Percentiles rank a stretch among this genome's conserved stretches.
Conservation (phyloP, 2,888 invertebrate genomes). For the Ophion ventricosus region DNA sequence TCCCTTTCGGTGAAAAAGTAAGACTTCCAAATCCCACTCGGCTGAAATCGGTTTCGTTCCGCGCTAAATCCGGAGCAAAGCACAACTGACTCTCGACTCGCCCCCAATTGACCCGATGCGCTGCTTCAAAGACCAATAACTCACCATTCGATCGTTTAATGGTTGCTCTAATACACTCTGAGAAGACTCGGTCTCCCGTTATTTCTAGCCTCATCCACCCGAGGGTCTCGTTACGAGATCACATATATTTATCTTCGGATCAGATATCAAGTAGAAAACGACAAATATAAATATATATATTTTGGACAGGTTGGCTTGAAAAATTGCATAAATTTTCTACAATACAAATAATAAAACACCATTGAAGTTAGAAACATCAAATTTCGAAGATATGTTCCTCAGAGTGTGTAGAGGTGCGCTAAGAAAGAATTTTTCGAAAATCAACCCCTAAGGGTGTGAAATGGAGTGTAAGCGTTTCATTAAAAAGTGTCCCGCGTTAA, state of each 20-base stretch:
- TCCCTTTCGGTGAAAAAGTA: constrained; percentile 3
- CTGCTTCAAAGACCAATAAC: constrained; percentile 54
- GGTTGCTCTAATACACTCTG: constrained; percentile 46
- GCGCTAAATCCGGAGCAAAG: constrained; percentile 53
- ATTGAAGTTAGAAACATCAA: too few relatives aligned
- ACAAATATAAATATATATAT: not conserved
- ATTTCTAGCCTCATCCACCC: constrained; percentile 36
- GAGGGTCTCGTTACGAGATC: constrained; percentile 28
- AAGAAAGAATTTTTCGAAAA: too few relatives aligned
- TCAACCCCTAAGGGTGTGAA: too few relatives aligned
- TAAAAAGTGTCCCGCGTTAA: too few relatives aligned
- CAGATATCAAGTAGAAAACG: not conserved
- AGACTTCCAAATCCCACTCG: constrained; percentile 41
- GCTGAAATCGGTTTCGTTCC: constrained; percentile 53
- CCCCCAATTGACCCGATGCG: constrained; percentile 38
- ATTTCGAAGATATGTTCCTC: too few relatives aligned
- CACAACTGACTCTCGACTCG: constrained; percentile 6
- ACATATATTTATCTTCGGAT: constrained; percentile 10
- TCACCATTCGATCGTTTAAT: constrained; percentile 51
- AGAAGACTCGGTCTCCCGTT: constrained; percentile 19
- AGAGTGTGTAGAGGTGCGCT: too few relatives aligned
- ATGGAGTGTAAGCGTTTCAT: too few relatives aligned
- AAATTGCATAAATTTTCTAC: too few relatives aligned
- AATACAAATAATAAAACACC: too few relatives aligned
- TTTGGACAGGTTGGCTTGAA: too few relatives aligned